phyloP scores from a whole-genome alignment of 2,797 vertebrate species.

The Semotilus atromaculatus region DNA sequence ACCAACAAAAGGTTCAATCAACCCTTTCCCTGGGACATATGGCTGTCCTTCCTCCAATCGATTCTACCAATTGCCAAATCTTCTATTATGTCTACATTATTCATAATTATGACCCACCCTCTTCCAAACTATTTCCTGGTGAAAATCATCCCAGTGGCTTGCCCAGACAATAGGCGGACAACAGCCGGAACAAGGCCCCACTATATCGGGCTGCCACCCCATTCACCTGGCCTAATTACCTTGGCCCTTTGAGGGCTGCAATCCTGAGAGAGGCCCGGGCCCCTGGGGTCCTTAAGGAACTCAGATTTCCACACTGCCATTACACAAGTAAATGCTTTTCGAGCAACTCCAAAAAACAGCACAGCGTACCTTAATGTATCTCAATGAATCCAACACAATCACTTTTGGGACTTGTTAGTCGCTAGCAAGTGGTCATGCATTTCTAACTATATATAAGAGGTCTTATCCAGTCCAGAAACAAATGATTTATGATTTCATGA shows the following conservation, averaged over 20 bases:
- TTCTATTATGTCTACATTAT: slow-evolving; percentile 75
- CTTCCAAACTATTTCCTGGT: slow-evolving; percentile 73
- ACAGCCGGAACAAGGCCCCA: slow-evolving; percentile 78
- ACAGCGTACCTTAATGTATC: slow-evolving; percentile 35
- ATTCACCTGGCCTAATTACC: slow-evolving; percentile 84
- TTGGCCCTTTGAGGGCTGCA: slow-evolving; percentile 68
- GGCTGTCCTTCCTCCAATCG: slow-evolving; percentile 53
- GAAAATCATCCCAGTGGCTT: slow-evolving; percentile 64
- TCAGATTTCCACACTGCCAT: slow-evolving; percentile 66
- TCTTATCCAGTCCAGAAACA: slow-evolving; percentile 8
- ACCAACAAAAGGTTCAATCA: slow-evolving; percentile 44
- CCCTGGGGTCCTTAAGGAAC: slow-evolving; percentile 61
- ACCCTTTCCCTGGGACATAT: slow-evolving; percentile 48
- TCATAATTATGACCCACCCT: slow-evolving; percentile 75
- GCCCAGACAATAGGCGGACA: slow-evolving; percentile 73
- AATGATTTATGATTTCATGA: slow-evolving; percentile 54
- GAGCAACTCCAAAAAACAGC: slow-evolving; percentile 18
- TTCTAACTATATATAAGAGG: background rate
- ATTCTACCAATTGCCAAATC: slow-evolving; percentile 66
- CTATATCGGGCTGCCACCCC: slow-evolving; percentile 77
- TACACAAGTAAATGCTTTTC: slow-evolving; percentile 48
- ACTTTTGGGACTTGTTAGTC: slow-evolving; percentile 8
- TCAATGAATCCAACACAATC: background rate
- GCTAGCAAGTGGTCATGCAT: slow-evolving; percentile 33
- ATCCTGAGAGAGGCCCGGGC: slow-evolving; percentile 72